Percentiles rank a stretch among this genome's conserved stretches.
Evolutionary conservation across 2,113 vertebrate species (phyloP).

Genomic region (Phalacrocorax carbo): DNA sequence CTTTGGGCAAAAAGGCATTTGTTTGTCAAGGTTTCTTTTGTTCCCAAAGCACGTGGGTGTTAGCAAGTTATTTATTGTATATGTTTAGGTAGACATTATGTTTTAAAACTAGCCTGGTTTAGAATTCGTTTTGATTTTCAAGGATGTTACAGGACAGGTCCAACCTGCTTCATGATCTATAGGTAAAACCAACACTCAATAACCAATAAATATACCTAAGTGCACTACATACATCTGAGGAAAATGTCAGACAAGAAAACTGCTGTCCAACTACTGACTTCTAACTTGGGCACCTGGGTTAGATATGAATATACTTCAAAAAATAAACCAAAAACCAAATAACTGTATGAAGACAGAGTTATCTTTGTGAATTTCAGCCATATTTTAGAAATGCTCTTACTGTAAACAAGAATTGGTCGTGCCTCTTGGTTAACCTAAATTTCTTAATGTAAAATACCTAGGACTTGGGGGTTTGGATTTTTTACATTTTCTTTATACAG

Average conservation of each 20-base stretch:
- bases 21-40: background rate
- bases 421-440: background rate
- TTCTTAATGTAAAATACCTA: background rate
- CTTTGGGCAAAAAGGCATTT: background rate
- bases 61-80: background rate
- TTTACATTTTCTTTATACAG: background rate
- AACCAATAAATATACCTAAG: background rate
- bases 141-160: background rate
- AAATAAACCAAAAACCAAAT: background rate
- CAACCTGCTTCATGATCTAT: background rate
- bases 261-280: background rate
- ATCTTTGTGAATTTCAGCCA: fast-evolving
- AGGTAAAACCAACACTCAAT: background rate
- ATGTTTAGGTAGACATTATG: background rate
- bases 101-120: background rate
- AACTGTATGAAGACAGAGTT: background rate
- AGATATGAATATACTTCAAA: background rate
- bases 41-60: background rate
- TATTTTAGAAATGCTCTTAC: background rate
- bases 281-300: background rate
- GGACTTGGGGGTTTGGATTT: background rate
- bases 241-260: background rate
- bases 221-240: background rate
- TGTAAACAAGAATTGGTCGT: background rate
- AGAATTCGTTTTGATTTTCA: background rate